phyloP scores from a whole-genome alignment of 2,797 vertebrate species.

The Ptychobarbus kaznakovi region DNA sequence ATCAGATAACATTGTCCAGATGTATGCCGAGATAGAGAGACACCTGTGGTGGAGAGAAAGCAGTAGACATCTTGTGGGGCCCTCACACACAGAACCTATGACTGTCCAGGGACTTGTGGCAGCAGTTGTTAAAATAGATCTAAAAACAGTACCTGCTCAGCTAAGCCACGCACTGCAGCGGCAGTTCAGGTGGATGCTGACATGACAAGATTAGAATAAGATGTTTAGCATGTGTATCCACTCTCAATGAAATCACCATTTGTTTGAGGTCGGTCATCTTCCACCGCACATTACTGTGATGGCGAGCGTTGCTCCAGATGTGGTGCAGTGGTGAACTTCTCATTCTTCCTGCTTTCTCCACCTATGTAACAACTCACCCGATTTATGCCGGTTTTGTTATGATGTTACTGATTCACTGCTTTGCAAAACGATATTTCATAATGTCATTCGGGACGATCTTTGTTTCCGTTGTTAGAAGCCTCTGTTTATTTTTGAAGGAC shows the following conservation, averaged over 20 bases:
- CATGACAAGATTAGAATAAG: constrained; percentile 16
- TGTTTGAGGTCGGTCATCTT: constrained; percentile 33
- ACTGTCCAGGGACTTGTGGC: constrained; percentile 65
- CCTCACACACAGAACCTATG: constrained; percentile 61
- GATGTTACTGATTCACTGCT: background rate
- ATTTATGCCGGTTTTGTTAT: background rate
- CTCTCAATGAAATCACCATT: constrained; percentile 20
- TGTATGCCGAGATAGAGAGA: constrained; percentile 58
- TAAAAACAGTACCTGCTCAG: constrained; percentile 70
- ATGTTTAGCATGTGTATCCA: constrained; percentile 28
- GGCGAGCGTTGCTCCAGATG: constrained; percentile 19
- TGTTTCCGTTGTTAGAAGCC: constrained; percentile 45
- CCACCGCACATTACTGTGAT: background rate
- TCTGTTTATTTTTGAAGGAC: constrained; percentile 38
- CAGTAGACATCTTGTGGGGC: constrained; percentile 69
- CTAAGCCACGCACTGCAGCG: background rate
- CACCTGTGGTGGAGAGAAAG: constrained; percentile 70
- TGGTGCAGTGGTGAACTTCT: background rate
- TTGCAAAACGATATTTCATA: background rate
- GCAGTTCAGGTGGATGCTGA: constrained; percentile 14
- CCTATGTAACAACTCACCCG: background rate
- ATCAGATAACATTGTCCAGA: constrained; percentile 42
- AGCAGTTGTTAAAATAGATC: constrained; percentile 76
- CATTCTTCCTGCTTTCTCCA: background rate
- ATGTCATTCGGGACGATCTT: background rate